phyloP scores from a whole-genome alignment of 2,888 invertebrate species.

The Hemicrepidius hirtus region DNA sequence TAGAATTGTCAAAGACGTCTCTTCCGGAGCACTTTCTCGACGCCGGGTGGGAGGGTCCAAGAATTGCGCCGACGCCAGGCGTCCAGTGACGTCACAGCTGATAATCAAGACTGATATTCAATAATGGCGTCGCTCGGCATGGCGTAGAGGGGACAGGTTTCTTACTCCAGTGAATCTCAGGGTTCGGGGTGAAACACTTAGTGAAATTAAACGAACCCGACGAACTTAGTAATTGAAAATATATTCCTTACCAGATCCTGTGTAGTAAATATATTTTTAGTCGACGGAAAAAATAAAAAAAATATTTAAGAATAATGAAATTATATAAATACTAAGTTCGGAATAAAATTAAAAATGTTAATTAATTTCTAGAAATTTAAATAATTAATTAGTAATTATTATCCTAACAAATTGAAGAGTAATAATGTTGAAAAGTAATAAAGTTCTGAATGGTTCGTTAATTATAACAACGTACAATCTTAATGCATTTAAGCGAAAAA shows the following conservation, averaged over 20 bases:
- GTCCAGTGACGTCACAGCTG: conserved; percentile 71
- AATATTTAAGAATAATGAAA: not conserved
- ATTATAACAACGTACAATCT: conserved; percentile 7
- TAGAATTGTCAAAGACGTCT: conserved; percentile 34
- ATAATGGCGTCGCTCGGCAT: conserved; percentile 71
- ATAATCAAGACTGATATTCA: conserved; percentile 73
- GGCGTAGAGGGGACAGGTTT: conserved; percentile 58
- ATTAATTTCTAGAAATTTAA: not conserved
- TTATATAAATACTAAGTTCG: not conserved
- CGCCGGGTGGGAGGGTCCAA: conserved; percentile 66
- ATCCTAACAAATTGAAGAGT: not conserved
- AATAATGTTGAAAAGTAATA: conserved; percentile 17
- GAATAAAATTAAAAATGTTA: not conserved
- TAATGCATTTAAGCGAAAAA: conserved; percentile 31
- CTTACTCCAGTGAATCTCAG: conserved; percentile 68
- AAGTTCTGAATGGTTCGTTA: conserved; percentile 24
- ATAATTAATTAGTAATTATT: too few relatives aligned
- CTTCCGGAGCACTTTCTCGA: conserved; percentile 44
- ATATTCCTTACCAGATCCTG: conserved; percentile 61
- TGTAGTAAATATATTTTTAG: conserved; percentile 25
- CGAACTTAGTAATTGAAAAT: conserved; percentile 69
- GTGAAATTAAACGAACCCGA: conserved; percentile 70
- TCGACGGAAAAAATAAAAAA: not conserved
- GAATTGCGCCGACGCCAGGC: conserved; percentile 69
- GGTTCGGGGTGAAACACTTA: conserved; percentile 69